These are phyloP conservation scores for Drosophila micromelanica DNA, from an alignment of 1,140 invertebrate species.

Conservation along the genomic window DNA sequence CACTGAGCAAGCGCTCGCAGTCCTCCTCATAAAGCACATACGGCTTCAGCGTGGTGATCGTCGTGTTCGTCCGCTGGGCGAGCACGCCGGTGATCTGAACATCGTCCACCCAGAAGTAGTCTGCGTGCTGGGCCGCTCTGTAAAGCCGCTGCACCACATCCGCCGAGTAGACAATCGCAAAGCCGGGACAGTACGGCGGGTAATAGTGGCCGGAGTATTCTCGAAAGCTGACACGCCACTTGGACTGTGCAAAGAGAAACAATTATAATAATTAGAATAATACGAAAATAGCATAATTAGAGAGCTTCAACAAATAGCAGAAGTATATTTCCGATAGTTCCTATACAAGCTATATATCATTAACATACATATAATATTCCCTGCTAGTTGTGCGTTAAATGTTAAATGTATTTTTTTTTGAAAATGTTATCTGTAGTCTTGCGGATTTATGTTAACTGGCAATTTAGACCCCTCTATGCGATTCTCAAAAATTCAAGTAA, in stretches of 20 bases:
- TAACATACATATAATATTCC: too few species aligned
- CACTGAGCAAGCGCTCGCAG: constrained; percentile 63
- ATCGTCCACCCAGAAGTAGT: constrained; percentile 95
- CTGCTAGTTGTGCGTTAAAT: too few species aligned
- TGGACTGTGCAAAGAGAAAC: constrained; percentile 85
- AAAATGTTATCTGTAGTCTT: too few species aligned
- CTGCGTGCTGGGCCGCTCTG: constrained; percentile 86
- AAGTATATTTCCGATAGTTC: too few species aligned
- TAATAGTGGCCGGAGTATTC: constrained; percentile 89
- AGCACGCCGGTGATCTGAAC: constrained; percentile 92
- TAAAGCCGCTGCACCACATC: constrained; percentile 89
- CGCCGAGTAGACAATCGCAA: constrained; percentile 90
- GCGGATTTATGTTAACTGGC: too few species aligned
- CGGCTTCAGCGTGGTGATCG: constrained; percentile 85
- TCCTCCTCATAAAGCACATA: constrained; percentile 84
- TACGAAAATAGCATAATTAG: too few species aligned
- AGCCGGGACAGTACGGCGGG: constrained; percentile 91
- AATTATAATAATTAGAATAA: neutral
- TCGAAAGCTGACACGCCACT: constrained; percentile 90
- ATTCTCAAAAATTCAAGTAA: too few species aligned
- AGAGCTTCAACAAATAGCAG: too few species aligned
- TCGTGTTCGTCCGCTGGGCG: constrained; percentile 87
- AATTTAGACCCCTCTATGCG: too few species aligned
- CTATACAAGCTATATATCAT: too few species aligned
- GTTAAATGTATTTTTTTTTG: too few species aligned